Conservation (phyloP, 2,888 invertebrate species). For the Osmoderma eremita region DNA sequence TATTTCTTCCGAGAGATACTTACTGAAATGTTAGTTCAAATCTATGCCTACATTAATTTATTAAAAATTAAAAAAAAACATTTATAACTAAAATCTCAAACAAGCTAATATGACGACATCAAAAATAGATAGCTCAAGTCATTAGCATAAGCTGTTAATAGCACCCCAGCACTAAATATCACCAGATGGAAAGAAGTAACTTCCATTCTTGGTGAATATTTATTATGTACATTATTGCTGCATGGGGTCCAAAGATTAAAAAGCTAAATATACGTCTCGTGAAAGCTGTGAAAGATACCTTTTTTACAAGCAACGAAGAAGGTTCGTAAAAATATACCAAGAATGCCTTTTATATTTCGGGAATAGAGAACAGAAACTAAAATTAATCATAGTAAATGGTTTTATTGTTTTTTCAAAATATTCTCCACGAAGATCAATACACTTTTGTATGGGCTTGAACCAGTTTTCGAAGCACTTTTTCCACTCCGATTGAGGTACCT, state of each 20-base stretch:
- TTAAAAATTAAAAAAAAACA: slow-evolving; percentile 32
- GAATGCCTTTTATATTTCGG: no score
- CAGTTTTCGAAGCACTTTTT: no score
- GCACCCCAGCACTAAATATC: neutral
- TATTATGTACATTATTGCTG: neutral
- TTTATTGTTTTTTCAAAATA: no score
- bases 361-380: no score
- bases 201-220: slow-evolving; percentile 7
- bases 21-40: slow-evolving; percentile 33
- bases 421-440: no score
- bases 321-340: slow-evolving; percentile 42
- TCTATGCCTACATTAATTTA: neutral
- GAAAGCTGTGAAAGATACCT: slow-evolving; percentile 25
- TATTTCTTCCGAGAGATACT: neutral
- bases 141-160: slow-evolving; percentile 44
- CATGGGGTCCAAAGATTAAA: slow-evolving; percentile 10
- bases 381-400: no score
- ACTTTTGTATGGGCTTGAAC: no score
- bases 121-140: slow-evolving; percentile 51
- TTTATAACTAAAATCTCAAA: slow-evolving; percentile 33
- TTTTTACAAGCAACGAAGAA: slow-evolving; percentile 29
- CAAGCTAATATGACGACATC: neutral
- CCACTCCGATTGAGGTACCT: no score
- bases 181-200: slow-evolving; percentile 7
- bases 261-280: slow-evolving; percentile 20